Conservation (phyloP, 2,113 vertebrate species). For the Centropus bengalensis region DNA sequence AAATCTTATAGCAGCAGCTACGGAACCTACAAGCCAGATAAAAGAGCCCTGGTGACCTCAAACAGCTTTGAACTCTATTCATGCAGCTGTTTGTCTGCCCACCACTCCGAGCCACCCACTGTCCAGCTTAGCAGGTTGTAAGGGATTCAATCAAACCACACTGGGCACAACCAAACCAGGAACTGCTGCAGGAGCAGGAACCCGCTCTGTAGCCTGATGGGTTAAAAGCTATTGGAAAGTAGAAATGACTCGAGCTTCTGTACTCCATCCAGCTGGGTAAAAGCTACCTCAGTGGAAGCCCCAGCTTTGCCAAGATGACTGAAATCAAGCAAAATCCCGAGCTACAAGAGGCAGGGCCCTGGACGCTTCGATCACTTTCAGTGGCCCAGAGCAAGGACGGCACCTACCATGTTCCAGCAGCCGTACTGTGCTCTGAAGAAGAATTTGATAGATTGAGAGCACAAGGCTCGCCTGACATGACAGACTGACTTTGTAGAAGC, state of each 20-base stretch:
- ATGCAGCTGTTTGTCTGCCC: background rate
- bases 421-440: background rate
- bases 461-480: background rate
- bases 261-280: fast-evolving
- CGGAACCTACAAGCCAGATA: background rate
- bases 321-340: background rate
- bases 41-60: background rate
- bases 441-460: background rate
- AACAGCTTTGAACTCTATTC: background rate
- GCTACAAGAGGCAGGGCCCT: background rate
- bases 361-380: background rate
- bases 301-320: background rate
- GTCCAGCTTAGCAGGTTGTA: background rate
- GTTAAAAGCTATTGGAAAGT: background rate
- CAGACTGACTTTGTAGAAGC: background rate
- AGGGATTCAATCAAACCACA: fast-evolving
- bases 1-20: background rate
- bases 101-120: fast-evolving
- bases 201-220: background rate
- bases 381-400: background rate
- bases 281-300: background rate
- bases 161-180: background rate
- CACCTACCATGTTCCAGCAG: fast-evolving
- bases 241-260: background rate
- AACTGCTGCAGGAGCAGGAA: fast-evolving